Evolutionary conservation across 2,797 vertebrate species (phyloP), one percentile per base, ranked within the genome.

Genomic region (Chiroxiphia lanceolata): DNA sequence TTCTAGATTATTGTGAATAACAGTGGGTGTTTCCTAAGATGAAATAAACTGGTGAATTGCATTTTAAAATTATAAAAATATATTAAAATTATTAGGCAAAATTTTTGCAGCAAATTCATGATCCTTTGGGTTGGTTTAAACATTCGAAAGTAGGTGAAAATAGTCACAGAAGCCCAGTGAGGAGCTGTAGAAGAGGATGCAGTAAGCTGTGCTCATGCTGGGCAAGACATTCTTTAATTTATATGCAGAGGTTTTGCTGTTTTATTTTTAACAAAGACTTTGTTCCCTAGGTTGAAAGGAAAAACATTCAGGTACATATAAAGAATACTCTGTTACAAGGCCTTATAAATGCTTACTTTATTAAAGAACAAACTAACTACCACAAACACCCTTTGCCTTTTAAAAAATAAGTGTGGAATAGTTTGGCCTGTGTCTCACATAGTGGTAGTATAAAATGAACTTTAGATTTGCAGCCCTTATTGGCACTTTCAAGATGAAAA

Each of bases 141-240:
- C 65, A n/a, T 53, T 96, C 48, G 48, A 85, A 69, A 91, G 79
- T 90, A 83, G 53, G 50, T 94, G 65, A 86, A 94, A 95, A 70
- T 54, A 78, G 33, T 59, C 54, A 34, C 17, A 42, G 29, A 68
- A 86, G 33, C 23, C 31, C 48, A 36, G 48, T 65, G 64, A 79
- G 48, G 10, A 83, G 34, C 67, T 81, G 51, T 23, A n/a, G 34
- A 48, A 70, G 23, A 48, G 15, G 42, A 57, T 44, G 15, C 45
- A 53, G 13, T 57, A 27, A 56, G 36, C 34, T 17, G 8, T 51
- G 13, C 34, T 69, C 31, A 11, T 76, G 29, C 50, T 60, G 75
- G 54, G 42, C 17, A 69, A 69, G 38, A 54, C 20, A 60, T 50
- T n/a, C 27, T 47, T 31, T n/a, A 47, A 31, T 57, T 47, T 64